These are phyloP conservation scores for Beaufortia kweichowensis DNA, from an alignment of 2,113 vertebrate species.

Conservation along the genomic window DNA sequence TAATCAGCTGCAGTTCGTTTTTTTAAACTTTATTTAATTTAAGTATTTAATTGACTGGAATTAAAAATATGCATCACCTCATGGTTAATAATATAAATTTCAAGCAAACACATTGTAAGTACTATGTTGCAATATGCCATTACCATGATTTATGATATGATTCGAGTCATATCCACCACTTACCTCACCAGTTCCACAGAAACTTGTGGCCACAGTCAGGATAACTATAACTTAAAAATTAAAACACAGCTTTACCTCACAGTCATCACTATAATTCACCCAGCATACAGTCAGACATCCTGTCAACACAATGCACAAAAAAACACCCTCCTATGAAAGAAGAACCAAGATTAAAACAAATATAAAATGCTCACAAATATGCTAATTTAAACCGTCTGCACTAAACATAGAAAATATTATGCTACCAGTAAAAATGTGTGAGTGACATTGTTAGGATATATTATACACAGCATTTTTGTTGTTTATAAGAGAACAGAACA, in stretches of 20 bases:
- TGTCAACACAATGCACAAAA: conserved; percentile 17
- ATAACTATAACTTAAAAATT: conserved; percentile 32
- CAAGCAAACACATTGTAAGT: too few species aligned
- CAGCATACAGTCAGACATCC: neutral
- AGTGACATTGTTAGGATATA: neutral
- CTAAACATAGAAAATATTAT: too few species aligned
- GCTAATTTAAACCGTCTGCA: too few species aligned
- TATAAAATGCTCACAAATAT: too few species aligned
- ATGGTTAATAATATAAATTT: too few species aligned
- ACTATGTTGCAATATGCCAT: too few species aligned
- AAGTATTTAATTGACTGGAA: too few species aligned
- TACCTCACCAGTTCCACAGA: neutral
- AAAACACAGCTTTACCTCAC: neutral
- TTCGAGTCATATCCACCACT: too few species aligned
- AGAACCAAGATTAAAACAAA: too few species aligned
- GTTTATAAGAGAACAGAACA: neutral
- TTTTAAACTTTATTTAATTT: too few species aligned
- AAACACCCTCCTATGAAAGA: neutral
- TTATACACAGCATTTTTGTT: neutral
- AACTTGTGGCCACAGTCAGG: conserved; percentile 11
- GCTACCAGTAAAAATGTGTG: neutral
- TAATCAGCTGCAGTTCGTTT: neutral
- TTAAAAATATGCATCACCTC: too few species aligned
- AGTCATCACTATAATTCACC: conserved; percentile 29
- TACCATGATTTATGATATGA: too few species aligned